These are phyloP conservation scores for Ivindomyrus marchei DNA, from an alignment of 2,113 vertebrate genomes.

Conservation along the genomic window DNA sequence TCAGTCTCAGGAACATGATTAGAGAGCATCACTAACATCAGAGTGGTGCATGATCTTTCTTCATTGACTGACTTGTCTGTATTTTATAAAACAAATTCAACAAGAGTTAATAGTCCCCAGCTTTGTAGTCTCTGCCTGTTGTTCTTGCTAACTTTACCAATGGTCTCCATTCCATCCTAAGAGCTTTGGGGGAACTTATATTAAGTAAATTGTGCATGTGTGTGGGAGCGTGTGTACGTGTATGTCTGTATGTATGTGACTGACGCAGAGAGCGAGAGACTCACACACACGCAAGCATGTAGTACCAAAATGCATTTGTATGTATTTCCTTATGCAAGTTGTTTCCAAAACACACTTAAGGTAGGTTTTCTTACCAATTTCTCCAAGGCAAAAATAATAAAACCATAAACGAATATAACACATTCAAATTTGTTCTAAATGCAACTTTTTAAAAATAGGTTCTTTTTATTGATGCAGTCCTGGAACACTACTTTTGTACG, in stretches of 20 bases:
- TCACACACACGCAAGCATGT: neutral
- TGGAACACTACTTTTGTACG: neutral
- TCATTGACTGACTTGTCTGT: neutral
- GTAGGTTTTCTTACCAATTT: neutral
- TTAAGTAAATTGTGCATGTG: neutral
- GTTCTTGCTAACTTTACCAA: neutral
- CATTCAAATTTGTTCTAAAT: neutral
- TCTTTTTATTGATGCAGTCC: neutral
- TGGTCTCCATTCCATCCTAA: neutral
- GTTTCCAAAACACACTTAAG: neutral
- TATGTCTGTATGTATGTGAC: too few species aligned
- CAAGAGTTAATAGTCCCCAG: neutral
- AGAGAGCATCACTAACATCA: neutral
- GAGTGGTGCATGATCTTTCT: slow-evolving; percentile 16
- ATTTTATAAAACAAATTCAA: neutral
- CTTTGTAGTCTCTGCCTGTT: neutral
- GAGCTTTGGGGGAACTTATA: neutral
- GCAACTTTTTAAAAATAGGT: too few species aligned
- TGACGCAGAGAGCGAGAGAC: too few species aligned
- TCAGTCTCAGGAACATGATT: slow-evolving; percentile 2
- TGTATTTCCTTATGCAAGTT: neutral
- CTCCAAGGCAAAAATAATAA: neutral
- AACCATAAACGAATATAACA: neutral
- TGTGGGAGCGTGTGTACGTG: neutral
- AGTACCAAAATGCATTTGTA: neutral